Base-by-base conservation (phyloP, 2,888 invertebrate species). In the Drosophila seclusa region DNA sequence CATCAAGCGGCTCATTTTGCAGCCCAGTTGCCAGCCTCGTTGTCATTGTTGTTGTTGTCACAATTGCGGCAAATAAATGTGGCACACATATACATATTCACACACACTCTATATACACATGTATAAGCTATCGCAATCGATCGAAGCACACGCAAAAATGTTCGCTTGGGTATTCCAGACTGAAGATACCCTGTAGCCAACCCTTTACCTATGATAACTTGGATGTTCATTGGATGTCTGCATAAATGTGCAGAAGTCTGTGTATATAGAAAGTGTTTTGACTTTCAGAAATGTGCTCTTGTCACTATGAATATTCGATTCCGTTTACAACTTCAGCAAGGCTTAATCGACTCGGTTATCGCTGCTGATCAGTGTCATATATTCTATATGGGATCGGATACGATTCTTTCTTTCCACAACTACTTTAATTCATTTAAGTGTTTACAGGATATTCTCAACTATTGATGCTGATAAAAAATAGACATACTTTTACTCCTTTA, bases 1-100 rank as follows among this genome's bases (percentile, higher is more conserved):
- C 74, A 68, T 58, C 73, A 62, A 74, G 61, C 75, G 75, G 81
- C 68, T 68, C 78, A 65, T 68, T 73, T 77, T 72, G 68, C 72
- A 67, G 67, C 55, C 42, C 53, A 66, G 36, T 38, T 54, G 62
- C 24, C 40, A 40, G 6, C 18, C 29, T 58, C 32, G 21, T 38
- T 49, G 53, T 45, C 59, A 49, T 57, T 60, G 38, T 29, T 54
- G 50, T 58, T 72, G 48, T 31, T 63, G 63, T 62, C 11, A 31
- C 53, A 42, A 54, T 24, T 72, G 40, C 42, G 45, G 42, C 55
- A 50, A 24, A 57, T 49, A 31, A 48, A 42, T 53, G 32, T 59
- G 72, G 34, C 58, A 55, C 32, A 70, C 38, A 55, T 45, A 24
- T 13, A 50, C 16, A 58, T 29, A 49, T 8, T 24, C 8, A 18